phyloP scores from a whole-genome alignment of 2,113 vertebrate species.

The Platysternon megacephalum region DNA sequence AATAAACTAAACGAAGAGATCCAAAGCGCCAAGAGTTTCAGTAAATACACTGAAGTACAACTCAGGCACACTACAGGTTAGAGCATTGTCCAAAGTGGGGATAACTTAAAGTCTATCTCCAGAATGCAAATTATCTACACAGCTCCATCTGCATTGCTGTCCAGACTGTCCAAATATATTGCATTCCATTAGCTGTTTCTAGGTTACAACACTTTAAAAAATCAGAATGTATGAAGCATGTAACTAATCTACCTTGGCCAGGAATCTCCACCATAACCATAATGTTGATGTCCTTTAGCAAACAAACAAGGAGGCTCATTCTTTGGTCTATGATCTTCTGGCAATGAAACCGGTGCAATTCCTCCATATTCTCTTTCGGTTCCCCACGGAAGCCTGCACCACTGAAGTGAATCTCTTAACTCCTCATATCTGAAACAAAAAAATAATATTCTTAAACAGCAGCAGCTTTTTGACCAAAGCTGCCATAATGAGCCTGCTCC shows the following conservation, averaged over 20 bases:
- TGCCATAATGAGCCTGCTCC: not conserved
- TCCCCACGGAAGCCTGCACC: slow-evolving; percentile 40
- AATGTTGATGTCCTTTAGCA: slow-evolving; percentile 70
- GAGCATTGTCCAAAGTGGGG: not conserved
- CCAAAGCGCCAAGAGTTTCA: not conserved
- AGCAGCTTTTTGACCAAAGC: not conserved
- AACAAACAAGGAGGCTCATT: slow-evolving; percentile 24
- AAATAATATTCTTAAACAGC: not conserved
- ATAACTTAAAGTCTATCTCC: not conserved
- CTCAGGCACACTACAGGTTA: not conserved
- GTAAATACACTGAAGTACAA: not conserved
- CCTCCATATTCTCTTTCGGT: slow-evolving; percentile 48
- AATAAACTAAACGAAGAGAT: not conserved
- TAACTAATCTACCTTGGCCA: slow-evolving; percentile 60
- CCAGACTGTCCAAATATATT: not conserved
- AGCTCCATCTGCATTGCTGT: not conserved
- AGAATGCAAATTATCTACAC: not conserved
- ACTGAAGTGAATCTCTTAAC: slow-evolving; percentile 32
- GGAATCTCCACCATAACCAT: slow-evolving; percentile 63
- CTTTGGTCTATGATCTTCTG: slow-evolving; percentile 58
- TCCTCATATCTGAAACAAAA: slow-evolving; percentile 59
- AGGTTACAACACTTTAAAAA: not conserved
- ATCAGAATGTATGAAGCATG: not conserved
- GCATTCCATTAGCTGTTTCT: not conserved
- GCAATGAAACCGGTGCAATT: not conserved